A percentile compares a stretch with the other conserved stretches of the same genome.
phyloP scores from a whole-genome alignment of 2,113 vertebrate genomes.

The Aptenodytes forsteri region DNA sequence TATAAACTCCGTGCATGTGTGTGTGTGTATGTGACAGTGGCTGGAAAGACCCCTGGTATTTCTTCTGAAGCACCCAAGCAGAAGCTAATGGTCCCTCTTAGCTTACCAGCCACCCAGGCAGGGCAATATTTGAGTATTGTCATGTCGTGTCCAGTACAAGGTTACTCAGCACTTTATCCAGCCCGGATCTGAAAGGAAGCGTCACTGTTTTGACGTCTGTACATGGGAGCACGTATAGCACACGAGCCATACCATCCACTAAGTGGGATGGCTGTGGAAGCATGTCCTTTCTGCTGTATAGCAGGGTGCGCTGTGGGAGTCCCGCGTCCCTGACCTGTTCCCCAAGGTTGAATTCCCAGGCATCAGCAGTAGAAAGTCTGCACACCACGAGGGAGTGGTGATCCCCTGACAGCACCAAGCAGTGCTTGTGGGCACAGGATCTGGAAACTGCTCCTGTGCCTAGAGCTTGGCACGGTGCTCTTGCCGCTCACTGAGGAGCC shows the following conservation, averaged over 20 bases:
- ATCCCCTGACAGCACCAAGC: neutral
- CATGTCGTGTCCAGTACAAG: neutral
- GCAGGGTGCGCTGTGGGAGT: neutral
- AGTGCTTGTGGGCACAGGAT: neutral
- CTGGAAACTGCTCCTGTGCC: neutral
- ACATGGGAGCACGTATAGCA: neutral
- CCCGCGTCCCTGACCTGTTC: neutral
- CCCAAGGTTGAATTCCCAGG: neutral
- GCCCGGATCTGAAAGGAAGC: neutral
- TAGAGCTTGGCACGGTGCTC: neutral
- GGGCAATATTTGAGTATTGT: neutral
- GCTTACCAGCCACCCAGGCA: neutral
- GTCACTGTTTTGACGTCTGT: neutral
- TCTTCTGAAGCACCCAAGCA: neutral
- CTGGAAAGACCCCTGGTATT: neutral
- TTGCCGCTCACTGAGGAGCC: neutral
- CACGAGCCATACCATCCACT: accelerated
- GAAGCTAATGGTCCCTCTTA: neutral
- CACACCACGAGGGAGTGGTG: too few species aligned
- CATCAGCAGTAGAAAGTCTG: neutral
- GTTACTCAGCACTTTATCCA: neutral
- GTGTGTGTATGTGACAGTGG: neutral
- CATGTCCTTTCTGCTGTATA: neutral
- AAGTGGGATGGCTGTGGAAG: neutral
- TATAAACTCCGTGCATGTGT: accelerated